These are phyloP conservation scores for Musca domestica DNA, from an alignment of 1,140 invertebrate species.

Conservation along the genomic window DNA sequence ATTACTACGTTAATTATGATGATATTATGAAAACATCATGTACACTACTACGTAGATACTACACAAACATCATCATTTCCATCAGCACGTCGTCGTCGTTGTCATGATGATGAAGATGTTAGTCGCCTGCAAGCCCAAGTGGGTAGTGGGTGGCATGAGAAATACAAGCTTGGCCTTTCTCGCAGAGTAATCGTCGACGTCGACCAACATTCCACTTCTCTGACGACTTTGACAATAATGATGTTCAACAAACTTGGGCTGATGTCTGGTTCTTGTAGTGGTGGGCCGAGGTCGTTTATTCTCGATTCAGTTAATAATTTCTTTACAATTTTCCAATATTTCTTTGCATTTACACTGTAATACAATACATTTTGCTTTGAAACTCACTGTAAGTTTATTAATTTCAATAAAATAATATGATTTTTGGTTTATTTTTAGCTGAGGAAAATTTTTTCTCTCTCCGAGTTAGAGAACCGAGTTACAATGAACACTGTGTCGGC, in stretches of 20 bases:
- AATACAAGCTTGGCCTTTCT: not conserved
- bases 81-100: not conserved
- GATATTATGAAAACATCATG: not conserved
- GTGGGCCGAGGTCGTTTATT: constrained; percentile 14
- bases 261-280: not conserved
- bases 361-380: not conserved
- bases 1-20: not conserved
- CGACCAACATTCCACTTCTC: not conserved
- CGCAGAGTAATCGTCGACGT: too few relatives aligned
- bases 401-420: constrained; percentile 13
- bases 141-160: not conserved
- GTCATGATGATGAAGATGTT: constrained; percentile 5
- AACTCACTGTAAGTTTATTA: constrained; percentile 8
- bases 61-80: not conserved
- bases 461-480: too few relatives aligned
- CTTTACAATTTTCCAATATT: not conserved
- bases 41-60: not conserved
- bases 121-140: constrained; percentile 8
- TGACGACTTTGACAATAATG: constrained; percentile 13
- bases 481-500: too few relatives aligned
- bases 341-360: not conserved
- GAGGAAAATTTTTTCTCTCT: not conserved
- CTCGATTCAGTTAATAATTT: constrained; percentile 2
- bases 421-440: constrained; percentile 21
- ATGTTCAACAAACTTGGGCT: not conserved